phyloP scores from a whole-genome alignment of 2,888 invertebrate species.

The Bimastos eiseni region DNA sequence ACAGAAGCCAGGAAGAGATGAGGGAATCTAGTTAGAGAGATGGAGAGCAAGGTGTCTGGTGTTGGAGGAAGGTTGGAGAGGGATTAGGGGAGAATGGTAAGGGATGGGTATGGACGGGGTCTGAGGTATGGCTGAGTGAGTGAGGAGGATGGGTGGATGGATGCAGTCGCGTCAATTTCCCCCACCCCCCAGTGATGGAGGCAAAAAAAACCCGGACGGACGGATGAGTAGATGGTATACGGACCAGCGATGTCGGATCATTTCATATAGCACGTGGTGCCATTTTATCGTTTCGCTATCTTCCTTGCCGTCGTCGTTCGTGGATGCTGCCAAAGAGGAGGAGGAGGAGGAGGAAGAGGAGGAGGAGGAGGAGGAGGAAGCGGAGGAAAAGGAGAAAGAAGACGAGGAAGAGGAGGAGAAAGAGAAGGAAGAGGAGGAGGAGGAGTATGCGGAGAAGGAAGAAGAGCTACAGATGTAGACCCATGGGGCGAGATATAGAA shows the following conservation, averaged over 20 bases:
- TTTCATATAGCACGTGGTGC: too few relatives aligned
- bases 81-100: neutral
- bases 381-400: too few relatives aligned
- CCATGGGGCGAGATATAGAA: too few relatives aligned
- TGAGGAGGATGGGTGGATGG: neutral
- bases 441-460: too few relatives aligned
- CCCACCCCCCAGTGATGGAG: too few relatives aligned
- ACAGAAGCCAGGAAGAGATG: neutral
- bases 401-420: too few relatives aligned
- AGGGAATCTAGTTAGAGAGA: neutral
- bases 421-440: too few relatives aligned
- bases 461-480: too few relatives aligned
- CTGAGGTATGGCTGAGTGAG: neutral
- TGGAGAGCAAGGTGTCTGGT: neutral
- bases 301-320: too few relatives aligned
- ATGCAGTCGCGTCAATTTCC: too few relatives aligned
- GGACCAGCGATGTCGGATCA: neutral
- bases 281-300: too few relatives aligned
- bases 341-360: neutral
- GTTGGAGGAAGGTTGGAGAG: neutral
- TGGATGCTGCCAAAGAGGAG: neutral
- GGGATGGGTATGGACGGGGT: too few relatives aligned
- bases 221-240: neutral
- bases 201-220: neutral
- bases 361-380: neutral